Evolutionary conservation across 2,113 vertebrate genomes (phyloP).

Genomic region (Agelaius phoeniceus): DNA sequence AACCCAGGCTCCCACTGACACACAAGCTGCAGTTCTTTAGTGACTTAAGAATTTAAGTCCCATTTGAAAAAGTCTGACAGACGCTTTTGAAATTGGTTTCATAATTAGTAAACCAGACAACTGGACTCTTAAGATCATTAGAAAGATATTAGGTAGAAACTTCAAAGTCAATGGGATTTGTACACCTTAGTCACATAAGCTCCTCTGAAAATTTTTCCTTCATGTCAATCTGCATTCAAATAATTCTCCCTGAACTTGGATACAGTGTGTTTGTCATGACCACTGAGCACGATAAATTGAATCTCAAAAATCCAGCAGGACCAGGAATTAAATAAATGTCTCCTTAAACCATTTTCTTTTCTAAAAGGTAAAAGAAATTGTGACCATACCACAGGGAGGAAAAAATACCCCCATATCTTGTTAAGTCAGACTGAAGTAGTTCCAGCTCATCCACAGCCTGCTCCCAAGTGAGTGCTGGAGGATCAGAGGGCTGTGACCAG

Average conservation of each 20-base stretch:
- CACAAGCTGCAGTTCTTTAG: background rate
- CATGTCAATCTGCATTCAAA: conserved; percentile 14
- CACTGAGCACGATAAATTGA: background rate
- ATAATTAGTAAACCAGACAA: conserved; percentile 38
- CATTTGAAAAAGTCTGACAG: background rate
- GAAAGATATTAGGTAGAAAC: conserved; percentile 27
- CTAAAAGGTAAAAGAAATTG: conserved; percentile 25
- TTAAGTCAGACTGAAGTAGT: conserved; percentile 33
- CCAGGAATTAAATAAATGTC: background rate
- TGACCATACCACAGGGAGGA: background rate
- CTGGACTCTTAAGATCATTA: conserved; percentile 19
- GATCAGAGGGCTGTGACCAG: conserved; percentile 49
- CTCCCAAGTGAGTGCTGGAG: conserved; percentile 23
- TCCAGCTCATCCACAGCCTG: conserved; percentile 57
- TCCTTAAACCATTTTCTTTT: background rate
- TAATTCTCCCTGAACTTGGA: background rate
- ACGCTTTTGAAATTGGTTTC: background rate
- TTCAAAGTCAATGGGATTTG: conserved; percentile 42
- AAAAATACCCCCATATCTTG: background rate
- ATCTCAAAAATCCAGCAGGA: background rate
- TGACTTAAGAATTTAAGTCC: background rate
- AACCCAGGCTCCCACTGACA: background rate
- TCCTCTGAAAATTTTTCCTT: conserved; percentile 5
- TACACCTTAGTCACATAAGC: conserved; percentile 12
- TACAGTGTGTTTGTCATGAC: conserved; percentile 8